Conservation (phyloP, 1,140 invertebrate species). For the Drosophila trapezifrons region DNA sequence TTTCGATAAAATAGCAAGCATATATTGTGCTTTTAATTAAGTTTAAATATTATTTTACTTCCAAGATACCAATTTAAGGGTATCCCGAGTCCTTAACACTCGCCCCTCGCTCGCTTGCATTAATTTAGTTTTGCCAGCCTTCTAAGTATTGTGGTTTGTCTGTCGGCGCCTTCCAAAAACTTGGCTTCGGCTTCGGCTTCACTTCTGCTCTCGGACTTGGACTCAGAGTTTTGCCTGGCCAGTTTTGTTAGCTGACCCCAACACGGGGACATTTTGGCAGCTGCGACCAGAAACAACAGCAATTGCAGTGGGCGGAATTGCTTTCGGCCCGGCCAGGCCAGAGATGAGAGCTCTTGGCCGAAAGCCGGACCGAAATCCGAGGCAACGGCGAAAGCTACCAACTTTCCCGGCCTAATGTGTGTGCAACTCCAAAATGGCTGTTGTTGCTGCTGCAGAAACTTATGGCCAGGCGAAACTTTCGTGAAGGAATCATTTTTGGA, state of each 20-base stretch:
- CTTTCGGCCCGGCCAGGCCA: constrained; percentile 59
- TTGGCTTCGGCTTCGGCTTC: constrained; percentile 32
- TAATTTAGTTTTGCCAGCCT: constrained; percentile 33
- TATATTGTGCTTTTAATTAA: no score
- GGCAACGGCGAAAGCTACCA: constrained; percentile 7
- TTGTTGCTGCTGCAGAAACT: constrained; percentile 42
- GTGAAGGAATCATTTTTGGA: constrained; percentile 55
- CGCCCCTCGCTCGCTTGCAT: constrained; percentile 21
- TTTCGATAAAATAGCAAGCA: no score
- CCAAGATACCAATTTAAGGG: neutral
- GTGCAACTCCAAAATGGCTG: constrained; percentile 33
- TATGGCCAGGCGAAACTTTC: constrained; percentile 57
- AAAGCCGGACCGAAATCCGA: constrained; percentile 5
- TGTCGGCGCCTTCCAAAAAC: constrained; percentile 35
- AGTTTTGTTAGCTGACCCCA: constrained; percentile 47
- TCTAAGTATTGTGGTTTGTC: constrained; percentile 31
- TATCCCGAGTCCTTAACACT: constrained; percentile 9
- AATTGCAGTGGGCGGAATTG: constrained; percentile 72
- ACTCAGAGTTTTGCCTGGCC: constrained; percentile 43
- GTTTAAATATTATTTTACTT: no score
- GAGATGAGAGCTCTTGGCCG: constrained; percentile 20
- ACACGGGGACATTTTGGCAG: constrained; percentile 68
- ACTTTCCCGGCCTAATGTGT: constrained; percentile 62
- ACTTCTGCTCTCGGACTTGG: constrained; percentile 38
- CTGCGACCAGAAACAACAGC: constrained; percentile 57